Evolutionary conservation across 2,888 invertebrate genomes (phyloP).

Genomic region (Torymus aiolomorphi): DNA sequence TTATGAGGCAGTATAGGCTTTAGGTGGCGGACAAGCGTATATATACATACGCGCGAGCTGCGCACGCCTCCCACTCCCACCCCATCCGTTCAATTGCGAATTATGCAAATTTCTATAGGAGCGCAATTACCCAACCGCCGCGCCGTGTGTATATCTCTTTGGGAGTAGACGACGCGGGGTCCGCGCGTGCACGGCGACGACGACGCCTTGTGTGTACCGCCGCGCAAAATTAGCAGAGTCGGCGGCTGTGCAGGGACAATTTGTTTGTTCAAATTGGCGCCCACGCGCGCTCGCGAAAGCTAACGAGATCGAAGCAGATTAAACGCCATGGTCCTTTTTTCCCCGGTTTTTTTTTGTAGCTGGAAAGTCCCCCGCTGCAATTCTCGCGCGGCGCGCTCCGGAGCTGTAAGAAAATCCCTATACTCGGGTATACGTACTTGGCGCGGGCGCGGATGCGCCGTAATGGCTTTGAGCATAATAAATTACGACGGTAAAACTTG

Average conservation of each 20-base stretch:
- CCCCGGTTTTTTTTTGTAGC: neutral
- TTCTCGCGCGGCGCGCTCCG: too few relatives aligned
- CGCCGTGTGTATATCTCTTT: slow-evolving; percentile 32
- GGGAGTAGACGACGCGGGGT: neutral
- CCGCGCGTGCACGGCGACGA: neutral
- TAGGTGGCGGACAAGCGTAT: too few relatives aligned
- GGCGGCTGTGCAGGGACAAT: neutral
- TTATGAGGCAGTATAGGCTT: slow-evolving; percentile 1
- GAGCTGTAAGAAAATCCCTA: too few relatives aligned
- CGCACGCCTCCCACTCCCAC: too few relatives aligned
- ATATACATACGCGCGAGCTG: too few relatives aligned
- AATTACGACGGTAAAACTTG: slow-evolving; percentile 25
- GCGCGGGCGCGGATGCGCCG: neutral
- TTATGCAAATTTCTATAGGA: slow-evolving; percentile 48
- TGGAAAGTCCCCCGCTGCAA: too few relatives aligned
- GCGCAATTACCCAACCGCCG: slow-evolving; percentile 29
- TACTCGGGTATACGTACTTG: neutral
- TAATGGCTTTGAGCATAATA: slow-evolving; percentile 19
- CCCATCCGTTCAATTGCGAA: slow-evolving; percentile 33
- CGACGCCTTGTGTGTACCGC: neutral
- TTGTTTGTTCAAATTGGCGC: slow-evolving; percentile 30
- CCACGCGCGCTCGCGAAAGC: neutral
- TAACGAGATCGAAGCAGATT: slow-evolving; percentile 38
- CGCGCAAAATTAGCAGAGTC: slow-evolving; percentile 21
- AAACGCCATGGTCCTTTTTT: neutral